These are phyloP conservation scores for Pristionchus exspectatus DNA, from an alignment of 2,888 invertebrate species.

Conservation along the genomic window DNA sequence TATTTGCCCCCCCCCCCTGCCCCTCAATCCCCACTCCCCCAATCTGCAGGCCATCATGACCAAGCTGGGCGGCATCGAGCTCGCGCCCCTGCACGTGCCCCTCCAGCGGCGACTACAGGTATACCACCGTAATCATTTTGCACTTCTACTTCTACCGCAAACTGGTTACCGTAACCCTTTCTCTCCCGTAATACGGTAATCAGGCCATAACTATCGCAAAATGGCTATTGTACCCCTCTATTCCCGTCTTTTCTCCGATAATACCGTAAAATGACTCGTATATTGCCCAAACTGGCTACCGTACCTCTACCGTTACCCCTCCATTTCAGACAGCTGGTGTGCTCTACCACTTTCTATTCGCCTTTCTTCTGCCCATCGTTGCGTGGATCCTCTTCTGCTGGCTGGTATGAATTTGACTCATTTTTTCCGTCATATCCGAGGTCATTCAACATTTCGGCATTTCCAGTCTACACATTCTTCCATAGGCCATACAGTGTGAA, in stretches of 20 bases:
- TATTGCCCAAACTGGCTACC: too few relatives aligned
- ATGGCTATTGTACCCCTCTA: not conserved
- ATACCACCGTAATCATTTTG: not conserved
- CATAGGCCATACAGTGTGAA: not conserved
- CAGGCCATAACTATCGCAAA: not conserved
- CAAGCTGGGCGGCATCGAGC: conserved; percentile 86
- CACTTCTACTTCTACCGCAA: not conserved
- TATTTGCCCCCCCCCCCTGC: too few relatives aligned
- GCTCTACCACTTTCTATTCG: conserved; percentile 85
- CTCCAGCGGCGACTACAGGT: conserved; percentile 85
- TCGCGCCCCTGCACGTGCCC: conserved; percentile 90
- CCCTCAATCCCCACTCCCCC: not conserved
- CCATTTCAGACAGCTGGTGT: conserved; percentile 88
- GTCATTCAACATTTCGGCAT: not conserved
- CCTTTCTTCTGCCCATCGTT: conserved; percentile 78
- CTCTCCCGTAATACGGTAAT: too few relatives aligned
- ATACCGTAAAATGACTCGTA: too few relatives aligned
- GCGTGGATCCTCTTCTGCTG: not conserved
- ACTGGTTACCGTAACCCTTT: not conserved
- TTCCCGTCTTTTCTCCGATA: too few relatives aligned
- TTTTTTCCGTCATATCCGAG: not conserved
- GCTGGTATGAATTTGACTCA: conserved; percentile 17
- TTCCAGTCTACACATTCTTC: not conserved
- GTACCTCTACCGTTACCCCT: not conserved
- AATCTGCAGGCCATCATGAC: conserved; percentile 57